These are phyloP conservation scores for Isaurus tuberculatus DNA, from an alignment of 92 coral and sea anemone species.

Conservation along the genomic window DNA sequence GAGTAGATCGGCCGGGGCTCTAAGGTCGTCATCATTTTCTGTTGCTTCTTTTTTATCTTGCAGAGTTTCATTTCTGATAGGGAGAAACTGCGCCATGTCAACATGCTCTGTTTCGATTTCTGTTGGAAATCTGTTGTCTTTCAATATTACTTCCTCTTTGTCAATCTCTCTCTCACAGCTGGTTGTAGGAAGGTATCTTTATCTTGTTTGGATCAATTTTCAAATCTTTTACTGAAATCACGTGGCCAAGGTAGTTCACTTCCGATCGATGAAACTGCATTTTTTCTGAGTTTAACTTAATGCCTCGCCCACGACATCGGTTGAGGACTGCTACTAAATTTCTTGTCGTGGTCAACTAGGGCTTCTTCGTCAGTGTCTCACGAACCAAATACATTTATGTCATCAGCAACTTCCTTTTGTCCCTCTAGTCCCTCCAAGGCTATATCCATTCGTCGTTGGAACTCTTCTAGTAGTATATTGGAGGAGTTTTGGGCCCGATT, in stretches of 20 bases:
- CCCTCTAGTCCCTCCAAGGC: slow-evolving; percentile 67
- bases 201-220: slow-evolving; percentile 55
- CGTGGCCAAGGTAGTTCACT: slow-evolving; percentile 57
- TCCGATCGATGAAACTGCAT: slow-evolving; percentile 44
- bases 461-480: slow-evolving; percentile 82
- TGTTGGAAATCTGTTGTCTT: slow-evolving; percentile 38
- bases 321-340: slow-evolving; percentile 59
- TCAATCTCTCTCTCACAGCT: background rate
- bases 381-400: no score
- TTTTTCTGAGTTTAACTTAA: slow-evolving; percentile 53
- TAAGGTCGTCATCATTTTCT: background rate
- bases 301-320: slow-evolving; percentile 49
- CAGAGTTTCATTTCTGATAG: slow-evolving; percentile 9
- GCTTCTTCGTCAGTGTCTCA: no score
- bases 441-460: slow-evolving; percentile 68
- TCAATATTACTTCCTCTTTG: slow-evolving; percentile 13
- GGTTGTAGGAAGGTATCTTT: slow-evolving; percentile 7
- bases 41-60: slow-evolving; percentile 2
- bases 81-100: slow-evolving; percentile 13
- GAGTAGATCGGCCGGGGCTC: background rate
- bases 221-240: slow-evolving; percentile 48
- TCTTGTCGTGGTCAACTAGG: no score
- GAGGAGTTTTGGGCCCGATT: no score
- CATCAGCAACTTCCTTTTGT: no score
- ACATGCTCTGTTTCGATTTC: slow-evolving; percentile 27